These are phyloP conservation scores for Gortyna flavago DNA, from an alignment of 2,888 invertebrate species.

Conservation along the genomic window DNA sequence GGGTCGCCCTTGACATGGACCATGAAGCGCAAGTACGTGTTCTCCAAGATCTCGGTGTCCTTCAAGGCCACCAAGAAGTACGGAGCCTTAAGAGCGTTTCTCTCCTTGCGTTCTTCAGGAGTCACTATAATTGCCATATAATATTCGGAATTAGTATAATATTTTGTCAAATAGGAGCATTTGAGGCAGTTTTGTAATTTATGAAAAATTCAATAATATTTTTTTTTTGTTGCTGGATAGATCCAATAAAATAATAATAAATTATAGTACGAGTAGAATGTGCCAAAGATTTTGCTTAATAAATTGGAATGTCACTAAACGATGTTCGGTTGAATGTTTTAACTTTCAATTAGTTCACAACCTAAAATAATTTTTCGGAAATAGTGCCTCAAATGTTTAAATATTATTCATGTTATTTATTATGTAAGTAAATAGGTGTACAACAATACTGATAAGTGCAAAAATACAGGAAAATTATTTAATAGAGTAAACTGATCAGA, in stretches of 20 bases:
- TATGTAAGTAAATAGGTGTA: constrained; percentile 63
- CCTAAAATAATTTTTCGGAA: background rate
- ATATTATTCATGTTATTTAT: constrained; percentile 35
- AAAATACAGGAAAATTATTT: constrained; percentile 86
- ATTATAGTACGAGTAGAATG: no score
- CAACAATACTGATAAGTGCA: constrained; percentile 70
- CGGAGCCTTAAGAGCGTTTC: constrained; percentile 93
- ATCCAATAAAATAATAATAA: background rate
- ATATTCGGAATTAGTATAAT: constrained; percentile 9
- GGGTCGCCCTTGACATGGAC: constrained; percentile 96
- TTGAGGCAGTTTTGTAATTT: constrained; percentile 53
- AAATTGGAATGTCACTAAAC: background rate
- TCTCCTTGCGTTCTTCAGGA: constrained; percentile 92
- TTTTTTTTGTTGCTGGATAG: background rate
- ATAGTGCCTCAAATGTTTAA: constrained; percentile 59
- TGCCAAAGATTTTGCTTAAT: background rate
- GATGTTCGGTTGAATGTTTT: background rate
- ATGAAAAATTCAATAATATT: no score
- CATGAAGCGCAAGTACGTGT: constrained; percentile 96
- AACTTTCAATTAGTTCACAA: background rate
- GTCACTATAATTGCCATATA: constrained; percentile 88
- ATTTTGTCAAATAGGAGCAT: constrained; percentile 23
- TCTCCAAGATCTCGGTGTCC: constrained; percentile 96
- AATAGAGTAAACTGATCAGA: constrained; percentile 65
- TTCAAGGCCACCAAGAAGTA: constrained; percentile 95